Percentiles rank a stretch among this genome's conserved stretches.
Conservation (phyloP, 2,888 invertebrate genomes). For the Drosophila rubida region DNA sequence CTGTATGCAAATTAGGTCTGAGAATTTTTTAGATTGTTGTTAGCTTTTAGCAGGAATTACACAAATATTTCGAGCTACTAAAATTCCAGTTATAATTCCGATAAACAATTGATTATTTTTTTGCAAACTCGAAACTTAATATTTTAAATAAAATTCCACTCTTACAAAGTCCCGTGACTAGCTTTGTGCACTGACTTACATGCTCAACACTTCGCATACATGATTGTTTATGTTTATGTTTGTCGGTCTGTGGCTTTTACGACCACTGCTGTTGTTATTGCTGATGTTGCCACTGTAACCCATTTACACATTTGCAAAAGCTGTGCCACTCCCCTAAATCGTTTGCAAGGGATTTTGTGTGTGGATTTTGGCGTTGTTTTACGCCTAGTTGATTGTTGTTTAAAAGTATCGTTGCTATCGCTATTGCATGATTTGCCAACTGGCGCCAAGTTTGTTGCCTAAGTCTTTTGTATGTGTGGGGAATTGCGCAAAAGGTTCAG, state of each 20-base stretch:
- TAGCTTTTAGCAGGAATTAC: background rate
- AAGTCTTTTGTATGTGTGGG: conserved; percentile 70
- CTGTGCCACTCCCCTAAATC: conserved; percentile 44
- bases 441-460: conserved; percentile 78
- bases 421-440: conserved; percentile 70
- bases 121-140: no score
- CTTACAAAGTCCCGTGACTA: background rate
- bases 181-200: background rate
- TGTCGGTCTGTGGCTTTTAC: background rate
- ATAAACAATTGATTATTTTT: no score
- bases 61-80: no score
- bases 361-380: conserved; percentile 8
- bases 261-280: background rate
- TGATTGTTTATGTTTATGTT: conserved; percentile 7
- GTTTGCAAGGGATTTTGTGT: conserved; percentile 29
- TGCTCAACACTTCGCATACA: conserved; percentile 4
- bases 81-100: no score
- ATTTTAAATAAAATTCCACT: no score
- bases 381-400: conserved; percentile 26
- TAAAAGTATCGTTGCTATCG: conserved; percentile 27
- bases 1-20: background rate
- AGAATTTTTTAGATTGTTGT: no score
- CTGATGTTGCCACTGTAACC: conserved; percentile 55
- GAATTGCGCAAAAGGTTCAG: conserved; percentile 62
- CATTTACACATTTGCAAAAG: conserved; percentile 50